Percentiles rank a stretch among this genome's conserved stretches.
Conservation (phyloP, 2,797 vertebrate genomes). For the Ceryle rudis region DNA sequence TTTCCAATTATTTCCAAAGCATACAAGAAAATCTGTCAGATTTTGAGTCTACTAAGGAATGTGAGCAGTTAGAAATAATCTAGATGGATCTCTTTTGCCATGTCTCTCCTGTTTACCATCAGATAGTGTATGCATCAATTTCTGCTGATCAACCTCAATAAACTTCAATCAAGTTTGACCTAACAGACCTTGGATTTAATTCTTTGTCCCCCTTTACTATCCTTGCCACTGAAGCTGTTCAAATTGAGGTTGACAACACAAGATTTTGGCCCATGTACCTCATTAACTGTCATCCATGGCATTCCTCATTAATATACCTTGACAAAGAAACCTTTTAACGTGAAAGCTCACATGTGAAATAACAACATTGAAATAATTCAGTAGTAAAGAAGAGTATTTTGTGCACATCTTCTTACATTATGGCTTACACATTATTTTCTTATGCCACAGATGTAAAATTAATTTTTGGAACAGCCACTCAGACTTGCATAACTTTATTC, state of each 20-base stretch:
- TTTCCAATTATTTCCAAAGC: not conserved
- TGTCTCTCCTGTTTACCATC: not conserved
- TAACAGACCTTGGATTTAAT: not conserved
- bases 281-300: not conserved
- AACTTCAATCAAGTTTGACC: not conserved
- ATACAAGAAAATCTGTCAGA: not conserved
- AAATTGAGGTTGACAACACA: not conserved
- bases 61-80: not conserved
- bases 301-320: not conserved
- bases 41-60: not conserved
- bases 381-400: not conserved
- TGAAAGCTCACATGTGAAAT: not conserved
- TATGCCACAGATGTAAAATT: not conserved
- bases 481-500: not conserved
- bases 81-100: not conserved
- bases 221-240: not conserved
- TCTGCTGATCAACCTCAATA: not conserved
- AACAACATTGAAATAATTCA: not conserved
- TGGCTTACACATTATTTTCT: not conserved
- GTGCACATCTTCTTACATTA: not conserved
- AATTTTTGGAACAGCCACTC: not conserved
- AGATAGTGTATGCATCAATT: not conserved
- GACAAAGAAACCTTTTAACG: not conserved
- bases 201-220: not conserved
- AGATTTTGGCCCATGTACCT: not conserved